Evolutionary conservation across 2,113 vertebrate species (phyloP), one percentile per base, ranked within the genome.

Genomic region (Oncorhynchus nerka): DNA sequence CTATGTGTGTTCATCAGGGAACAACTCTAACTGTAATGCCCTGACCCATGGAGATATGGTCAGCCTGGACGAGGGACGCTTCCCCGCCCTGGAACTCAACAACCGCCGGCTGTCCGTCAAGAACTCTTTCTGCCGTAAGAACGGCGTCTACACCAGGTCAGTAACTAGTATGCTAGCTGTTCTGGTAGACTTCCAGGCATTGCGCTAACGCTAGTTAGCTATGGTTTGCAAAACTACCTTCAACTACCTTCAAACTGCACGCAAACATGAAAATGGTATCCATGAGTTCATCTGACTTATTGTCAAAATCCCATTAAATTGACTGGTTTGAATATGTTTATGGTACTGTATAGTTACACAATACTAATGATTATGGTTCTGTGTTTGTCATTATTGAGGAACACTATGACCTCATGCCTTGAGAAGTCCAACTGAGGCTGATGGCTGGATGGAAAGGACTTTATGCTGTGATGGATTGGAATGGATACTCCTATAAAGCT

Each of bases 91-190:
- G 90, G 98, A 99, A 70, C 95, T 99, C 80, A 98, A 98, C 93
- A 98, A 97, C 92, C 95, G 98, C 0, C 92, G 97, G 1, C 95
- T 99, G 67, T 99, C 98, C 0, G 95, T 99, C 84, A 99, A 99
- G 83, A 98, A 98, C 82, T 99, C 97, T 61, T 99, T 99, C 93
- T 99, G 97, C 89, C 80, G 98, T 8, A 99, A 99, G 90, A 99
- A 98, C 0, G 97, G 97, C 71, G 94, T 99, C 82, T 98, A 99
- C 70, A 98, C 97, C 87, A 95, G 98, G 98, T 97, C 90, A 57
- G 90, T 68, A 28, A 55, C 51, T 5, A 55, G 15, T 4, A 45
- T 45, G 39, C 39, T 45, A 45, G 39, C 39, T 45, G 39, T 45
- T 45, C 39, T 12, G 39, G 39, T 45, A 45, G 39, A 45, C 39